phyloP scores from a whole-genome alignment of 2,888 invertebrate genomes.

The Tetanocera ferruginea region DNA sequence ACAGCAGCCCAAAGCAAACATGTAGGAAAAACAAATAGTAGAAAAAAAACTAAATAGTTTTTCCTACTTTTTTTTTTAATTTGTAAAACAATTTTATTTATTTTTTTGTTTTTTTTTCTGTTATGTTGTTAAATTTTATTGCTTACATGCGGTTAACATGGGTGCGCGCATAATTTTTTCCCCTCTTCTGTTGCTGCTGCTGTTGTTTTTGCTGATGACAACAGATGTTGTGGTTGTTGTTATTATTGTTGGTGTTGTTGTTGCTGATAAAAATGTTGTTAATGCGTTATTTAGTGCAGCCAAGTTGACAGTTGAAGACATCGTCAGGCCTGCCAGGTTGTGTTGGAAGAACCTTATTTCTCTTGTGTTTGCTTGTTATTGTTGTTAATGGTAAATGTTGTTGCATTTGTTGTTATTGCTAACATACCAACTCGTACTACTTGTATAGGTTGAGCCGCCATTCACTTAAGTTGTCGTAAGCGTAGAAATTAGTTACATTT shows the following conservation, averaged over 20 bases:
- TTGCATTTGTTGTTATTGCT: conserved; percentile 14
- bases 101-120: too few species aligned
- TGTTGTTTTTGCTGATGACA: not conserved
- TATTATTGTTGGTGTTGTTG: conserved; percentile 45
- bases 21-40: conserved; percentile 38
- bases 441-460: too few species aligned
- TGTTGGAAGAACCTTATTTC: not conserved
- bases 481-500: conserved; percentile 9
- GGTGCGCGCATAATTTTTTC: not conserved
- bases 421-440: not conserved
- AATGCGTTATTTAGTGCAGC: conserved; percentile 63
- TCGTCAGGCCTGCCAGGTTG: conserved; percentile 19
- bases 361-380: not conserved
- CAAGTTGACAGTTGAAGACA: conserved; percentile 51
- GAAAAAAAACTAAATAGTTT: not conserved
- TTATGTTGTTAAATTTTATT: conserved; percentile 34
- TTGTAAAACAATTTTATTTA: conserved; percentile 13
- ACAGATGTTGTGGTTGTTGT: conserved; percentile 41
- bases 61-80: not conserved
- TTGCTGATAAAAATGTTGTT: conserved; percentile 53
- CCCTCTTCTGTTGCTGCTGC: not conserved
- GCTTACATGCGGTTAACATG: conserved; percentile 34
- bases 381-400: not conserved
- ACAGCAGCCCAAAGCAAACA: conserved; percentile 36
- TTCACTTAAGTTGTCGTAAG: not conserved